Conservation (phyloP, 2,113 vertebrate genomes). For the Eptesicus fuscus region DNA sequence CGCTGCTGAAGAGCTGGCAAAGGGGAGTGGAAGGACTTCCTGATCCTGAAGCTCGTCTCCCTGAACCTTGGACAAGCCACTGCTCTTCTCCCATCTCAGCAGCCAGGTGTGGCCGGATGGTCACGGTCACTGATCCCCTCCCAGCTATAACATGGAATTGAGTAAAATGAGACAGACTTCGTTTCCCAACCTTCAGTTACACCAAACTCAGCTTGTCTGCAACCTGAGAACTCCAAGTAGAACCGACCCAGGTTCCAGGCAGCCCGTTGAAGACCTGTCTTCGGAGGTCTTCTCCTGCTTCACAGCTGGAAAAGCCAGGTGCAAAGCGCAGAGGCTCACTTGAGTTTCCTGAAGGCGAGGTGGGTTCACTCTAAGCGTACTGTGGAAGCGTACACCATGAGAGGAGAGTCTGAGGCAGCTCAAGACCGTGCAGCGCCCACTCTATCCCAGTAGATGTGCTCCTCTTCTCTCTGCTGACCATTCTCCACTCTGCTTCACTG, state of each 20-base stretch:
- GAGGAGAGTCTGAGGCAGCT: neutral
- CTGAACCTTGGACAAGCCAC: neutral
- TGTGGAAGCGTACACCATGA: neutral
- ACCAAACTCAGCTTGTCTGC: neutral
- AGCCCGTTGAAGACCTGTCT: neutral
- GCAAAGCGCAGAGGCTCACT: neutral
- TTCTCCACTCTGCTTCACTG: neutral
- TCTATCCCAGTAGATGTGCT: neutral
- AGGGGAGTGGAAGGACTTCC: neutral
- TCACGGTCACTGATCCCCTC: neutral
- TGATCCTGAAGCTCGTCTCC: neutral
- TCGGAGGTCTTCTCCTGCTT: neutral
- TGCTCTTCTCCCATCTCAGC: neutral
- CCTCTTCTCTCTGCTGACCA: neutral
- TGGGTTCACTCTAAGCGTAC: neutral
- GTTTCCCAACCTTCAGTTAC: neutral
- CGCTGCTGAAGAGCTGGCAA: neutral
- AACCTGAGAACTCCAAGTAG: neutral
- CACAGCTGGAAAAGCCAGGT: neutral
- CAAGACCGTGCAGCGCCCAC: neutral
- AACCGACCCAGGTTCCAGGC: neutral
- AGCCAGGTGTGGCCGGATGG: neutral
- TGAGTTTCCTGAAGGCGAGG: neutral
- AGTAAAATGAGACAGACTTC: neutral
- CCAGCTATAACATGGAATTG: neutral